Base-by-base conservation (phyloP, 2,113 vertebrate species). In the Osmerus eperlanus region DNA sequence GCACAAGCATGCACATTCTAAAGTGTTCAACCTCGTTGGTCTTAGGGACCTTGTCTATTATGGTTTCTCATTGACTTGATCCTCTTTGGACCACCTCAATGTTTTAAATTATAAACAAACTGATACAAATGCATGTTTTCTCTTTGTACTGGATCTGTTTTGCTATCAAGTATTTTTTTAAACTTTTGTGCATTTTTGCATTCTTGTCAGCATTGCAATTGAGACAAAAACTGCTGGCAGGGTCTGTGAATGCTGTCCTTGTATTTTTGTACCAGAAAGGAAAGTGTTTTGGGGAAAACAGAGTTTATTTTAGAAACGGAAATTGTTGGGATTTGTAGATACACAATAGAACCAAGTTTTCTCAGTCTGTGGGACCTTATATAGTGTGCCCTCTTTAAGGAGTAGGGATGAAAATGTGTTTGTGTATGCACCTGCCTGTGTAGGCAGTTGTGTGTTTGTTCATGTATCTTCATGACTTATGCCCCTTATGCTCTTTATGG, bases 131-230 rank as follows among this genome's bases (percentile, higher is more conserved):
- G 73, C 74, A 74, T 82, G 73, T 70, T 62, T 77, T 67, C 68
- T 32, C 29, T 77, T 59, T 68, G 67, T 79, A 75, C 67, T 75
- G 69, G 64, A 80, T 81, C 73, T 86, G 77, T 88, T 89, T 89
- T 85, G 77, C 68, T 91, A 87, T 70, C 64, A 53, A 58, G 79
- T 89, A 81, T 85, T 85, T 90, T 85, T 88, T 11, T 1, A 12
- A 12, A 12, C 7, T 47, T 47, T 47, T 47, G 41, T 47, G 41
- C 41, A 47, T 47, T 47, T 11, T 47, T 68, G 70, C 36, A 67
- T 53, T 21, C 36, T 32, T 65, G 23, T 19, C 41, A 18, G 18
- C 73, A 54, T 70, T 78, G 62, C 12, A 15, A 56, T 51, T 41
- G 54, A 74, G 63, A 59, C 47, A 77, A 55, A 76, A 68, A 76